Evolutionary conservation across 2,888 invertebrate species (phyloP).

Genomic region (Bellardia pandia): DNA sequence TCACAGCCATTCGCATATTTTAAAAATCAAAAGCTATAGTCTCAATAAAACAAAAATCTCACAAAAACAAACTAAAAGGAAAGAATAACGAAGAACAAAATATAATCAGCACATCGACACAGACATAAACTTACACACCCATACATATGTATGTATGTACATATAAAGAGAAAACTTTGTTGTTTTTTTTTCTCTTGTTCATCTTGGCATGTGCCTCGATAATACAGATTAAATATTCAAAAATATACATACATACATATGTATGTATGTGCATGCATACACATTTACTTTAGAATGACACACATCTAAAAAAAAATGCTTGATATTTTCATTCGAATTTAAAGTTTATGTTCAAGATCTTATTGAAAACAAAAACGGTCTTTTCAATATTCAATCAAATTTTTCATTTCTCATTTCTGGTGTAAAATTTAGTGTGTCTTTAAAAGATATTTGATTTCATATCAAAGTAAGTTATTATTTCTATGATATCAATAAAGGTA

Average conservation of each 20-base stretch:
- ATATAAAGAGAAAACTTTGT: constrained; percentile 4
- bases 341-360: too few species aligned
- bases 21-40: constrained; percentile 10
- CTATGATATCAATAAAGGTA: too few species aligned
- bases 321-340: neutral
- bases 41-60: constrained; percentile 11
- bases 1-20: neutral
- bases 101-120: constrained; percentile 44
- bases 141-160: too few species aligned
- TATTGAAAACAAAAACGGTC: too few species aligned
- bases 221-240: constrained; percentile 76
- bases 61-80: constrained; percentile 1
- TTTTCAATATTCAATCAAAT: too few species aligned
- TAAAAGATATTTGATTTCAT: too few species aligned
- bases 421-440: too few species aligned
- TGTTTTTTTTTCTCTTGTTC: neutral
- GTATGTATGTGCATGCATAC: too few species aligned
- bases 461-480: too few species aligned
- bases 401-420: too few species aligned
- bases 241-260: constrained; percentile 65
- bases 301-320: neutral
- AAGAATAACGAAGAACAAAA: constrained; percentile 52
- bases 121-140: constrained; percentile 40
- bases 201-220: constrained; percentile 74
- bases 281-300: too few species aligned